Evolutionary conservation across 2,797 vertebrate genomes (phyloP), one percentile per base, ranked within the genome.

Genomic region (Melanotaenia boesemani): DNA sequence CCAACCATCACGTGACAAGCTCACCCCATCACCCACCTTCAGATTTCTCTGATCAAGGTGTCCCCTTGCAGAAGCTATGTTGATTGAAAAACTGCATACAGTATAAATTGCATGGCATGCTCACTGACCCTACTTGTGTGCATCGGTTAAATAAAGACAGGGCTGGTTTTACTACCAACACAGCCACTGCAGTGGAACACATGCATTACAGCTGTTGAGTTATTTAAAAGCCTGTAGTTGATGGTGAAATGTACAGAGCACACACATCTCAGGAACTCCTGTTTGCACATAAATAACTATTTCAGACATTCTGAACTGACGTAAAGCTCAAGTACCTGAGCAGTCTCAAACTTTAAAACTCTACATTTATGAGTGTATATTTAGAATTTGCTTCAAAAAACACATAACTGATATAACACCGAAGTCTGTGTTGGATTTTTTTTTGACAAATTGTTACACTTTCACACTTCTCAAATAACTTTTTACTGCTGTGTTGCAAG

Each of bases 221-320:
- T 79, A 79, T 90, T 88, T 86, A 55, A 70, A 84, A 60, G 74
- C 80, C 83, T 81, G 71, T 12, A 37, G 79, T 37, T 44, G 8
- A 61, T 56, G 70, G 67, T 74, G 72, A 73, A 81, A 80, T 63
- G 62, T 75, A 62, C 63, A 0, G 11, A 64, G 73, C 62, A 57
- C 64, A 48, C 74, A 36, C 28, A 65, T 70, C 79, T 82, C 55
- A 37, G 65, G 77, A 79, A 50, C 71, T 76, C 75, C 39, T 67
- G 70, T 74, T 58, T 30, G 72, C 67, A 74, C 73, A 80, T 69
- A 82, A 88, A 85, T 86, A 82, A 70, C 69, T 86, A 86, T 88
- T 88, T 81, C 76, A 68, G 80, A 85, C 72, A 44, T 37, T 57
- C 46, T 24, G 69, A 76, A 86, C 83, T 82, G 62, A 79, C 77